phyloP scores from a whole-genome alignment of 2,888 invertebrate genomes.

The Salpingus planirostris region DNA sequence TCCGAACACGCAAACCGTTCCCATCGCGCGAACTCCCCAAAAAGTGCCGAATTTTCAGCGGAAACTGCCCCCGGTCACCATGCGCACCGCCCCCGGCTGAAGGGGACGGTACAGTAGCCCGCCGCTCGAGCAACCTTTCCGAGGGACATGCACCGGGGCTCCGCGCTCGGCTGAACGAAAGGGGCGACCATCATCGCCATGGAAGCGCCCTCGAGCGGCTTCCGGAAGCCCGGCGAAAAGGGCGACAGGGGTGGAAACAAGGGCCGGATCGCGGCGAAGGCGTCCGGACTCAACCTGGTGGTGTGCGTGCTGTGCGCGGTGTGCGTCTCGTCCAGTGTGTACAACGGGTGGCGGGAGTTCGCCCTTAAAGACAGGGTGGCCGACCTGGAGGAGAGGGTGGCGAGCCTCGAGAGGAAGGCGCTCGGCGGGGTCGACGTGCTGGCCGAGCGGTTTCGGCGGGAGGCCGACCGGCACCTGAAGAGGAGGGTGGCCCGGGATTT shows the following conservation, averaged over 20 bases:
- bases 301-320: conserved; percentile 56
- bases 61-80: no score
- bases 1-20: conserved; percentile 1
- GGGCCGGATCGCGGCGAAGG: conserved; percentile 17
- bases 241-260: no score
- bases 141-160: no score
- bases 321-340: conserved; percentile 54
- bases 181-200: no score
- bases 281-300: conserved; percentile 40
- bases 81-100: no score
- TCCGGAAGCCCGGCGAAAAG: no score
- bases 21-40: background rate
- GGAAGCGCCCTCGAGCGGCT: no score
- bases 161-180: no score
- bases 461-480: conserved; percentile 42
- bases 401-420: conserved; percentile 45
- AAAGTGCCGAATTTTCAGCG: background rate
- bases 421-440: conserved; percentile 39
- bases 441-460: conserved; percentile 48
- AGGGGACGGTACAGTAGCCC: no score
- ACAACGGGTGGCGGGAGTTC: conserved; percentile 51
- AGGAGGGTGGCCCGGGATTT: conserved; percentile 39
- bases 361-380: conserved; percentile 46
- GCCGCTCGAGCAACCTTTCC: no score
- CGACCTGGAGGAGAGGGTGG: conserved; percentile 49